These are phyloP conservation scores for Phoenicopterus ruber DNA, from an alignment of 2,113 vertebrate species.

Conservation along the genomic window DNA sequence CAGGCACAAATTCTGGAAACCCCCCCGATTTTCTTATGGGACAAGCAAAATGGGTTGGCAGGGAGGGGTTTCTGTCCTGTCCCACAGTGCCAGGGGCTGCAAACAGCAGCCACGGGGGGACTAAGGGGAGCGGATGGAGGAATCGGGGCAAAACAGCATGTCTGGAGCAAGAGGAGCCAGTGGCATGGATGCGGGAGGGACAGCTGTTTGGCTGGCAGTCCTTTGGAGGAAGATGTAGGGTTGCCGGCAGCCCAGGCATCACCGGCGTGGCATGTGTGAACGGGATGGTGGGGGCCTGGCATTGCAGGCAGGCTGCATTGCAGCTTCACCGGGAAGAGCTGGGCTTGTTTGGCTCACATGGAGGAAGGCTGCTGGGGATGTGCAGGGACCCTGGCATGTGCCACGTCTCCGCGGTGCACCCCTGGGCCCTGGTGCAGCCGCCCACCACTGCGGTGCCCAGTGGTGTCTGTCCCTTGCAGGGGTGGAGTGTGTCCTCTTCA, in stretches of 20 bases:
- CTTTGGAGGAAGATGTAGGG: neutral
- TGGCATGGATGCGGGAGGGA: fast-evolving
- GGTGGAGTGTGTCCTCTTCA: conserved; percentile 72
- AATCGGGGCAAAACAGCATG: fast-evolving
- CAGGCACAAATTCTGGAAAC: neutral
- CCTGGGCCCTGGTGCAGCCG: neutral
- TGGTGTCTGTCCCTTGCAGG: conserved; percentile 28
- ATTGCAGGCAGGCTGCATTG: neutral
- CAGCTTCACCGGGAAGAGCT: neutral
- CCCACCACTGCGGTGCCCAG: neutral
- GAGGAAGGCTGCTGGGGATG: neutral
- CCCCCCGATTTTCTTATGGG: fast-evolving
- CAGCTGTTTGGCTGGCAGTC: neutral
- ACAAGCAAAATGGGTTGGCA: neutral
- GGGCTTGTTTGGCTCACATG: neutral
- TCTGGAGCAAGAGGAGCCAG: neutral
- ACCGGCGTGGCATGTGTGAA: neutral
- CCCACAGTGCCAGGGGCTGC: neutral
- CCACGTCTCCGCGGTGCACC: fast-evolving
- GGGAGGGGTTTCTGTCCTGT: neutral
- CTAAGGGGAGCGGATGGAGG: neutral
- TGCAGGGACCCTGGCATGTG: neutral
- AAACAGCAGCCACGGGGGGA: fast-evolving
- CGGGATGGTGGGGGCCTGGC: fast-evolving
- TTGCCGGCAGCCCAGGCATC: neutral